These are phyloP conservation scores for Zelostemma sp. DNA, from an alignment of 1,140 invertebrate species.

Conservation along the genomic window DNA sequence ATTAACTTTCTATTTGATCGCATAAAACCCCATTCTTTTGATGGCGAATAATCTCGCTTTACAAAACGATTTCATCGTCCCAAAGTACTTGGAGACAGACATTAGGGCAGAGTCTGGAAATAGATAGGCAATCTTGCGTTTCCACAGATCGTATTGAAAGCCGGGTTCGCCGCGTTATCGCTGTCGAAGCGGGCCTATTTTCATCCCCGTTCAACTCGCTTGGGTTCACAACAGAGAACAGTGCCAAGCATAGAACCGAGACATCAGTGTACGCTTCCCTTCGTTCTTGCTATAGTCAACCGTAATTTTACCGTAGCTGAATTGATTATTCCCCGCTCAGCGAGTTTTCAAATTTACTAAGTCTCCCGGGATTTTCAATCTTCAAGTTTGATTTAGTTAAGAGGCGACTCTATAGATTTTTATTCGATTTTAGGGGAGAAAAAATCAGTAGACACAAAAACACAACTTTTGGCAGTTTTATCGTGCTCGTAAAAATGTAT, in stretches of 20 bases:
- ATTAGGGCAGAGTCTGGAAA: neutral
- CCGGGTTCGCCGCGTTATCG: neutral
- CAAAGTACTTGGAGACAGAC: neutral
- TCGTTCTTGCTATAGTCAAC: neutral
- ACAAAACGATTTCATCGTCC: neutral
- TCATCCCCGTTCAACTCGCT: constrained; percentile 5
- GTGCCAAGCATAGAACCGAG: neutral
- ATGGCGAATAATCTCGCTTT: no score
- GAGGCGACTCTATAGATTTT: neutral
- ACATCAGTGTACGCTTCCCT: neutral
- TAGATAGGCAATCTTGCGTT: constrained; percentile 1
- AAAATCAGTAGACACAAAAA: neutral
- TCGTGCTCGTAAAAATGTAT: no score
- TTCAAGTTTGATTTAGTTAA: neutral
- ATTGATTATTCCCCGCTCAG: neutral
- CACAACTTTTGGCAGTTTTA: no score
- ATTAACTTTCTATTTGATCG: no score
- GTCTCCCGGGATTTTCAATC: neutral
- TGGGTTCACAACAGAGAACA: constrained; percentile 3
- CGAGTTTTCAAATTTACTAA: neutral
- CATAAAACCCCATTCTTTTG: no score
- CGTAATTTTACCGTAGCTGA: neutral
- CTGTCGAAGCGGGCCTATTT: neutral
- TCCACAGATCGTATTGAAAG: constrained; percentile 1
- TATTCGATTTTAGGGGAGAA: neutral